These are phyloP conservation scores for Lota lota DNA, from an alignment of 2,113 vertebrate species.

Conservation along the genomic window DNA sequence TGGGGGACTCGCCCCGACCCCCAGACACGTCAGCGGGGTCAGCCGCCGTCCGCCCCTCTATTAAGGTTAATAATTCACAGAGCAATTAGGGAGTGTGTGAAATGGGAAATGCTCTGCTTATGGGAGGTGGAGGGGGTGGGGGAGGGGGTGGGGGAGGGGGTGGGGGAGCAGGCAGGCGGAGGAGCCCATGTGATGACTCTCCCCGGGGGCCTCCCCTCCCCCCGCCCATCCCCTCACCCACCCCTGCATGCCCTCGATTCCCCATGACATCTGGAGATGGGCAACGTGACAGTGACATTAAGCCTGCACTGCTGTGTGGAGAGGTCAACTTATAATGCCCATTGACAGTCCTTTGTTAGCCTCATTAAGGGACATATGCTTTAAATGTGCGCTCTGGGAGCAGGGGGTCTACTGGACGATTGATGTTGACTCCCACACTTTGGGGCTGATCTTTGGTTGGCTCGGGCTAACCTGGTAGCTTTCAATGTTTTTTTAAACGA, in stretches of 20 bases:
- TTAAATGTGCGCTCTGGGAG: constrained; percentile 76
- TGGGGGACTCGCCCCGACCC: constrained; percentile 30
- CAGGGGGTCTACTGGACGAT: constrained; percentile 70
- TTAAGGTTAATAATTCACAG: constrained; percentile 64
- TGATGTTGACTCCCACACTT: constrained; percentile 50
- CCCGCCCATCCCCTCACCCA: background rate
- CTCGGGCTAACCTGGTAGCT: too few relatives aligned
- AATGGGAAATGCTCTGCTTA: constrained; percentile 38
- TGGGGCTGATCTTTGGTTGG: constrained; percentile 48
- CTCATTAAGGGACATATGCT: constrained; percentile 87
- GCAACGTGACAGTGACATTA: constrained; percentile 77
- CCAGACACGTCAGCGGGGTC: constrained; percentile 32
- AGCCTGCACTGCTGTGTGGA: constrained; percentile 51
- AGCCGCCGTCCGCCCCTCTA: constrained; percentile 33
- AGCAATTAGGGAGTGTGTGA: constrained; percentile 48
- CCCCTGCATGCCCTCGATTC: constrained; percentile 64
- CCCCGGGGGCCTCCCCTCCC: background rate
- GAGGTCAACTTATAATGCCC: constrained; percentile 66
- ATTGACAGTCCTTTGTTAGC: constrained; percentile 81
- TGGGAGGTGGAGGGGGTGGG: background rate
- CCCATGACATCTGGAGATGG: constrained; percentile 50
- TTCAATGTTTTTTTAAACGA: too few relatives aligned
- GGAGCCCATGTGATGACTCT: background rate
- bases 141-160: too few relatives aligned
- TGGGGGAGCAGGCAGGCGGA: too few relatives aligned